phyloP scores from a whole-genome alignment of 1,140 invertebrate genomes.

The Drosophila bifasciata region DNA sequence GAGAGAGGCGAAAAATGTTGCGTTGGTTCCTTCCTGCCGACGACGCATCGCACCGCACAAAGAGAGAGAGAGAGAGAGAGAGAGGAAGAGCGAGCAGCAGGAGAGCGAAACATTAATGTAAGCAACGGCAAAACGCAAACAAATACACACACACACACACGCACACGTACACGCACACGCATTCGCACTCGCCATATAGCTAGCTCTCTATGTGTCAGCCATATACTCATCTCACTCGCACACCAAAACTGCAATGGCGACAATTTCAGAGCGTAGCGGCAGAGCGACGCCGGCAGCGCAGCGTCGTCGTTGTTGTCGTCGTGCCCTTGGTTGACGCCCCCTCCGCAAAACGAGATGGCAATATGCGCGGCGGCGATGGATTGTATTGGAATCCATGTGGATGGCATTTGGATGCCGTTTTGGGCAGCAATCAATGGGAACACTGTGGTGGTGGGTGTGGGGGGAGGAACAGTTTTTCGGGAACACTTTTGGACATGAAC shows the following conservation, averaged over 20 bases:
- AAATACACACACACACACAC: constrained; percentile 27
- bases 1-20: constrained; percentile 57
- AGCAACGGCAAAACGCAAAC: constrained; percentile 54
- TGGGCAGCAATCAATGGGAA: constrained; percentile 21
- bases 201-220: neutral
- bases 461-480: constrained; percentile 34
- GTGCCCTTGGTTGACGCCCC: constrained; percentile 40
- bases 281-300: constrained; percentile 6
- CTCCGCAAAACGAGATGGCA: constrained; percentile 43
- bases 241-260: constrained; percentile 69
- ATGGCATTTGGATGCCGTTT: constrained; percentile 6
- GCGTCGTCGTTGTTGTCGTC: constrained; percentile 44
- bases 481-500: neutral
- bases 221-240: constrained; percentile 58
- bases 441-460: constrained; percentile 33
- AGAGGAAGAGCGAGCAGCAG: no score
- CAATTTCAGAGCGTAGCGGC: constrained; percentile 50
- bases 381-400: constrained; percentile 39
- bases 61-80: no score
- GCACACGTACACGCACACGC: constrained; percentile 7
- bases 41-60: no score
- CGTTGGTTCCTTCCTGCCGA: constrained; percentile 18
- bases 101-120: constrained; percentile 55
- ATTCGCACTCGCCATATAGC: no score
- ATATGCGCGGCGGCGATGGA: neutral